Evolutionary conservation across 2,888 invertebrate species (phyloP).

Genomic region (Slavum lentiscoides): DNA sequence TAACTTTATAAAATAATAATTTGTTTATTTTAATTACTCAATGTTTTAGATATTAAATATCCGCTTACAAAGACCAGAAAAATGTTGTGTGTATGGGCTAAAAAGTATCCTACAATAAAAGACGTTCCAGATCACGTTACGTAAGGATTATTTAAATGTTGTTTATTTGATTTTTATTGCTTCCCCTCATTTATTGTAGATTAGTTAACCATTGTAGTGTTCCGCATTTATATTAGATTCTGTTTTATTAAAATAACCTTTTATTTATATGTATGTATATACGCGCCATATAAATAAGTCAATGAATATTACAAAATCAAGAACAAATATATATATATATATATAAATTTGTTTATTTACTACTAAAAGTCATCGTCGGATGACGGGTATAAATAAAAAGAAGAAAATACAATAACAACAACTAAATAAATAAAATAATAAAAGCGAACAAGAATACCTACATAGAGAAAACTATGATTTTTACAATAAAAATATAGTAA

Average conservation of each 20-base stretch:
- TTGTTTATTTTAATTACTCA: background rate
- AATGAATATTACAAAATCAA: too few species aligned
- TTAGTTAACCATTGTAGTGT: background rate
- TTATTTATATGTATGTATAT: too few species aligned
- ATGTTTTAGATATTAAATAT: conserved; percentile 19
- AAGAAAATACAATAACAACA: too few species aligned
- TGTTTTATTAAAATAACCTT: background rate
- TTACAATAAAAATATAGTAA: too few species aligned
- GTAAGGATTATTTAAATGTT: conserved; percentile 9
- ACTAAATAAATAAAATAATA: too few species aligned
- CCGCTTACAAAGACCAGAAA: conserved; percentile 15
- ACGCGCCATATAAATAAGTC: too few species aligned
- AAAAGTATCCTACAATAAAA: conserved; percentile 32
- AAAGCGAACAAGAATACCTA: too few species aligned
- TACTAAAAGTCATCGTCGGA: too few species aligned
- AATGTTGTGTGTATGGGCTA: conserved; percentile 43
- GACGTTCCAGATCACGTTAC: conserved; percentile 31
- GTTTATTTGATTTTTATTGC: background rate
- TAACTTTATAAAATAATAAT: background rate
- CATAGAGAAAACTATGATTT: too few species aligned
- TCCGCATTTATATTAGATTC: background rate
- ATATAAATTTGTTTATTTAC: too few species aligned
- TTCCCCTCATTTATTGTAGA: background rate
- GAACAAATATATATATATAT: too few species aligned
- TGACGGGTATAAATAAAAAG: too few species aligned